Percentiles rank a stretch among this genome's conserved stretches.
Evolutionary conservation across 1,140 invertebrate species (phyloP).

Genomic region (Sinonovacula constricta): DNA sequence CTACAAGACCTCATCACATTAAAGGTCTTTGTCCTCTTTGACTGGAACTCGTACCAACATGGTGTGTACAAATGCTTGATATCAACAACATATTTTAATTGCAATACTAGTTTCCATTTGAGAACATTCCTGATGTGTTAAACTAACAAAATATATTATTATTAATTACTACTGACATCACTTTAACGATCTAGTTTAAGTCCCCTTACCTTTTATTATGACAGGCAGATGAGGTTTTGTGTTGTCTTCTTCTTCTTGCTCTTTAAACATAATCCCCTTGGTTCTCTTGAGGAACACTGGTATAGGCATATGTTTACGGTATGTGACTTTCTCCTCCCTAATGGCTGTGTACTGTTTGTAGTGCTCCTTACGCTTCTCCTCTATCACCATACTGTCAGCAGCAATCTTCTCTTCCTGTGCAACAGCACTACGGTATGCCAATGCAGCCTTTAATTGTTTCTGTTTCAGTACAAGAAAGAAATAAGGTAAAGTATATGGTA

Average conservation of each 20-base stretch:
- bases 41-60: too few relatives aligned
- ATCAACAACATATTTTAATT: too few relatives aligned
- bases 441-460: constrained; percentile 63
- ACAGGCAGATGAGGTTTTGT: neutral
- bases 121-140: too few relatives aligned
- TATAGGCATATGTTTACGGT: neutral
- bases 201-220: neutral
- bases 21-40: too few relatives aligned
- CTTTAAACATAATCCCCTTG: neutral
- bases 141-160: too few relatives aligned
- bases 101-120: too few relatives aligned
- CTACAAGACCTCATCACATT: too few relatives aligned
- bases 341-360: constrained; percentile 84
- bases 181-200: neutral
- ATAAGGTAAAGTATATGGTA: too few relatives aligned
- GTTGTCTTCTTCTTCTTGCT: neutral
- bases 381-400: constrained; percentile 83
- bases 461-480: too few relatives aligned
- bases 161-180: too few relatives aligned
- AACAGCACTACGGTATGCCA: constrained; percentile 80
- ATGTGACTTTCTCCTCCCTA: constrained; percentile 81
- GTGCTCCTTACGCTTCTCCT: constrained; percentile 85
- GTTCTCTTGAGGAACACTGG: neutral
- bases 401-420: constrained; percentile 83
- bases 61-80: too few relatives aligned